Conservation (phyloP, 2,113 vertebrate species). For the Strigops habroptila region DNA sequence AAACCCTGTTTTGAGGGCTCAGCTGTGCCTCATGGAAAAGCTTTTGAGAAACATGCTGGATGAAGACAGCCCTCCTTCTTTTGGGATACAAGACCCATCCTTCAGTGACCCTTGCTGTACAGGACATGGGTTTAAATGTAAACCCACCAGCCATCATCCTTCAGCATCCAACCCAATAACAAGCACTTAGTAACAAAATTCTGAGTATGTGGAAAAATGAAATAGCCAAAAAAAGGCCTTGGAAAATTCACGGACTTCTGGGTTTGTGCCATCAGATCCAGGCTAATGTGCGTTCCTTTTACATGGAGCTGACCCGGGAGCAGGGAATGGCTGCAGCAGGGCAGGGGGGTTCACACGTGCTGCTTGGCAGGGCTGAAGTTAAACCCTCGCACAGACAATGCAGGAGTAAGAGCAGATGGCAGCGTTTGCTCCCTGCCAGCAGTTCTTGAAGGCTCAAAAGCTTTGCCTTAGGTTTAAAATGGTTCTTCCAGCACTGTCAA, state of each 20-base stretch:
- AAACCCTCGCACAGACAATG: background rate
- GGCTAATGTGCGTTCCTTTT: background rate
- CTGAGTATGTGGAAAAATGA: background rate
- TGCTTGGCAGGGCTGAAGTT: background rate
- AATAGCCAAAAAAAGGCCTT: background rate
- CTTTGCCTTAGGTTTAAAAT: background rate
- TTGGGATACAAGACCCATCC: background rate
- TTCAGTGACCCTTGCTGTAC: too few species aligned
- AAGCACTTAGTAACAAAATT: background rate
- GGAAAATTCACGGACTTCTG: background rate
- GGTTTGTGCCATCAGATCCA: background rate
- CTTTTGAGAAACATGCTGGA: background rate
- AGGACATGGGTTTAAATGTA: background rate
- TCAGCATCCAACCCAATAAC: background rate
- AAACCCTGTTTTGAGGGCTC: background rate
- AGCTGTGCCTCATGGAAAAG: background rate
- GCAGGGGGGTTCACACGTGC: accelerated
- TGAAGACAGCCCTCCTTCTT: background rate
- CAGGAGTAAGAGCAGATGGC: background rate
- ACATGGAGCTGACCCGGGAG: background rate
- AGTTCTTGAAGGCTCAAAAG: background rate
- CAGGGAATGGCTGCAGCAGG: background rate
- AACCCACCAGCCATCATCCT: accelerated
- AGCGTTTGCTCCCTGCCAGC: background rate
- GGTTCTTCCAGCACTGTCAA: background rate